phyloP scores from a whole-genome alignment of 1,140 invertebrate species.

The Drosophila arawakana region DNA sequence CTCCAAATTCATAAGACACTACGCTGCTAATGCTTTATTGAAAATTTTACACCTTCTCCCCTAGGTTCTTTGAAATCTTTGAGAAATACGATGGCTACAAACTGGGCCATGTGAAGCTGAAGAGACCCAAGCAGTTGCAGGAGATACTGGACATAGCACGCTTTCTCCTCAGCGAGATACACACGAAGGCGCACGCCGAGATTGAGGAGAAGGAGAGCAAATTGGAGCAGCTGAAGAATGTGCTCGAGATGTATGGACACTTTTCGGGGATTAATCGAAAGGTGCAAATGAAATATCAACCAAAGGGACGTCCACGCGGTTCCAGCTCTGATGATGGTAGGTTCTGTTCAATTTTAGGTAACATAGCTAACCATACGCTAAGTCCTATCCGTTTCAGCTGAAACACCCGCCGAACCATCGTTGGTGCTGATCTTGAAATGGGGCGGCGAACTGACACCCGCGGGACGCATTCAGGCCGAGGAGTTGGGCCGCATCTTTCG shows the following conservation, averaged over 20 bases:
- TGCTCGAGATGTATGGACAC: constrained; percentile 99
- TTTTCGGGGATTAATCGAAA: constrained; percentile 99
- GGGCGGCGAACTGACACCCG: constrained; percentile 99
- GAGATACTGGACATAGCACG: constrained; percentile 98
- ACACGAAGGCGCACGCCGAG: constrained; percentile 93
- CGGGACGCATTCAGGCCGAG: constrained; percentile 98
- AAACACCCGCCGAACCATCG: constrained; percentile 93
- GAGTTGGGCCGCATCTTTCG: constrained; percentile 98
- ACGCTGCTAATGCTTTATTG: too few relatives aligned
- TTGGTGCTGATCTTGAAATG: constrained; percentile 98
- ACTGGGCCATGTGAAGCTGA: constrained; percentile 98
- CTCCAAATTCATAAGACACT: too few relatives aligned
- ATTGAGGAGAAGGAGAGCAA: constrained; percentile 99
- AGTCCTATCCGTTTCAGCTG: constrained; percentile 85
- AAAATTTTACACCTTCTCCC: neutral
- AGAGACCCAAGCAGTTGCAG: constrained; percentile 98
- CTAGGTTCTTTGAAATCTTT: constrained; percentile 99
- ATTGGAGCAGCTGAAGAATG: constrained; percentile 98
- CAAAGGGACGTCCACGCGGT: constrained; percentile 95
- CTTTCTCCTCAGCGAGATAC: constrained; percentile 94
- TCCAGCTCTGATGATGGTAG: constrained; percentile 98
- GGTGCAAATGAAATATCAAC: constrained; percentile 99
- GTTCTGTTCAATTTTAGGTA: constrained; percentile 39
- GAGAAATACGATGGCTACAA: constrained; percentile 98
- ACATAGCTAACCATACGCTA: constrained; percentile 43